Evolutionary conservation across 2,113 vertebrate genomes (phyloP).

Genomic region (Pachycephala philippinensis): DNA sequence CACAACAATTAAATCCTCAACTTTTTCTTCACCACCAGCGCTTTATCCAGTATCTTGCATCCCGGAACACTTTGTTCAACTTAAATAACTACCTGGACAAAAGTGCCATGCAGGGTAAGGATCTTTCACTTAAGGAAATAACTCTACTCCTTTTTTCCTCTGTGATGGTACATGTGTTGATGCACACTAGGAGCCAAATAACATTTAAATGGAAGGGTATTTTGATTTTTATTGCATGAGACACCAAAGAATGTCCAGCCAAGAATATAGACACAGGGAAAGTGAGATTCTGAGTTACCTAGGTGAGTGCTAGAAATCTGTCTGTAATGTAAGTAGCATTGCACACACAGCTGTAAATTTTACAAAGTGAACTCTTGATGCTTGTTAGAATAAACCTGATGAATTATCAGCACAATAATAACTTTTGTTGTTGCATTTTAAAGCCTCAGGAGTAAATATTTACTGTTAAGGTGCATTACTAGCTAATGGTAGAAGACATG

Average conservation of each 20-base stretch:
- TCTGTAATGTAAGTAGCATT: neutral
- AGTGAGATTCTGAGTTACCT: neutral
- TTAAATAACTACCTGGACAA: conserved; percentile 96
- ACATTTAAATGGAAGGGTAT: neutral
- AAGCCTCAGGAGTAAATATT: neutral
- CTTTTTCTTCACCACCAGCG: conserved; percentile 71
- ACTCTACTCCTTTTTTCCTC: neutral
- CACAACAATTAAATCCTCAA: neutral
- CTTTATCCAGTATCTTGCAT: conserved; percentile 94
- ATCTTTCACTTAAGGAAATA: neutral
- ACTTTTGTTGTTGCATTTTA: neutral
- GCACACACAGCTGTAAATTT: neutral
- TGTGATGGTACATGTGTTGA: neutral
- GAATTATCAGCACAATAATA: neutral
- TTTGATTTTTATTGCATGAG: neutral
- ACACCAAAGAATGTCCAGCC: neutral
- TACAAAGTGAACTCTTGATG: neutral
- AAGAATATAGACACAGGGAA: neutral
- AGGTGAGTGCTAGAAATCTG: neutral
- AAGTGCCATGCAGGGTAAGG: conserved; percentile 89
- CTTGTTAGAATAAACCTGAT: neutral
- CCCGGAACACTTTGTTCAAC: conserved; percentile 92
- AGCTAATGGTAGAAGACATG: neutral
- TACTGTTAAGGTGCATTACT: neutral
- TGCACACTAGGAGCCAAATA: neutral